Evolutionary conservation across 2,113 vertebrate species (phyloP).

Genomic region (Psilopogon haemacephalus): DNA sequence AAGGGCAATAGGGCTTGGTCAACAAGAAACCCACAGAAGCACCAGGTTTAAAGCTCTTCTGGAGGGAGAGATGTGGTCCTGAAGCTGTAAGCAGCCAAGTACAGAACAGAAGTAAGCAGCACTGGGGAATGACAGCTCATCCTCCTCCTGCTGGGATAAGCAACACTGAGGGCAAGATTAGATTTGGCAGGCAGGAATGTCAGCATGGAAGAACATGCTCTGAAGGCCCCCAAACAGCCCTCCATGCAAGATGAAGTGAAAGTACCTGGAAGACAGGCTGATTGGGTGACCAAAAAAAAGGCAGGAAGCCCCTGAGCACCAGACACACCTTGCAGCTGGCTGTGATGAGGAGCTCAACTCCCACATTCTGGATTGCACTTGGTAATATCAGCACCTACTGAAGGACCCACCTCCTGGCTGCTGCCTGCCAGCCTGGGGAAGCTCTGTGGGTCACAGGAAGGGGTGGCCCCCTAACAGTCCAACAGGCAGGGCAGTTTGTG

Average conservation of each 20-base stretch:
- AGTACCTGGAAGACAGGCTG: neutral
- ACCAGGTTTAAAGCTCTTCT: neutral
- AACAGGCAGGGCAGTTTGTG: conserved; percentile 9
- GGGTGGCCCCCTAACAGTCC: neutral
- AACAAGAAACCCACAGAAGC: neutral
- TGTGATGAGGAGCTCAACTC: conserved; percentile 40
- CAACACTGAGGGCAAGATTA: neutral
- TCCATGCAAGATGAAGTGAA: neutral
- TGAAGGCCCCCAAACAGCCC: neutral
- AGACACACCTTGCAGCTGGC: neutral
- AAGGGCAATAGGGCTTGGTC: neutral
- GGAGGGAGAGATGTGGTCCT: neutral
- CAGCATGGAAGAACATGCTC: neutral
- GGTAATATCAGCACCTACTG: conserved; percentile 45
- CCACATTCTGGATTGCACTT: conserved; percentile 52
- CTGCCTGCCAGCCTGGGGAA: neutral
- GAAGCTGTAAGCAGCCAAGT: neutral
- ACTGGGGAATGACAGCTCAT: neutral
- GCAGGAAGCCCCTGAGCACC: conserved; percentile 50
- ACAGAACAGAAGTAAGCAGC: neutral
- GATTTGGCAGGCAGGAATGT: neutral
- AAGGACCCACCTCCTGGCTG: conserved; percentile 34
- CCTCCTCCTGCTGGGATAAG: neutral
- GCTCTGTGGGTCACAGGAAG: neutral
- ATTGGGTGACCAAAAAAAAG: neutral